Conservation (phyloP, 2,888 invertebrate genomes). For the Calameuta filiformis region DNA sequence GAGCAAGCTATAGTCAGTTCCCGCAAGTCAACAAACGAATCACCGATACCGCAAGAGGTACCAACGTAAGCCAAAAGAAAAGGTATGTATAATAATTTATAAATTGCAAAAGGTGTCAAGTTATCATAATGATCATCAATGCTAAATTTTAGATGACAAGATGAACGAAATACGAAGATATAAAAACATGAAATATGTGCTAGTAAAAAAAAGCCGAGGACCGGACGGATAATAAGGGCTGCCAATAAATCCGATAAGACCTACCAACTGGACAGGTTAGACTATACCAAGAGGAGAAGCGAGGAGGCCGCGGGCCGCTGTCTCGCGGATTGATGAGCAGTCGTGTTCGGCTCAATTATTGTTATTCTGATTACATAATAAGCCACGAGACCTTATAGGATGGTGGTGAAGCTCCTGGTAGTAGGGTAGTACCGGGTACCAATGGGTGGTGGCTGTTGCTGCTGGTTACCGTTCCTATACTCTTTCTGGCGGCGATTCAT, state of each 20-base stretch:
- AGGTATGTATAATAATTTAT: neutral
- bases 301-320: conserved; percentile 47
- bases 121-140: neutral
- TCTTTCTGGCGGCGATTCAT: neutral
- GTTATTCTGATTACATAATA: conserved; percentile 60
- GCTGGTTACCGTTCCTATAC: neutral
- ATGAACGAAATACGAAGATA: conserved; percentile 6
- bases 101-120: neutral
- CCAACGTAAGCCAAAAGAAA: neutral
- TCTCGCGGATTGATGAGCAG: conserved; percentile 58
- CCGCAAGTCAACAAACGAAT: neutral
- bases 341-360: conserved; percentile 58
- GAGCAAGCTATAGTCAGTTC: neutral
- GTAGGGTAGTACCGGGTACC: neutral
- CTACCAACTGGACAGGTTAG: neutral
- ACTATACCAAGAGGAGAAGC: neutral
- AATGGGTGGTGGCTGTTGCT: neutral
- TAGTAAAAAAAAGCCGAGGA: conserved; percentile 8
- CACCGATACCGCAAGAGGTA: neutral
- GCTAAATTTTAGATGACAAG: neutral
- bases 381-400: neutral
- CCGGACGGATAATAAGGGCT: neutral
- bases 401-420: neutral
- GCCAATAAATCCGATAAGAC: neutral
- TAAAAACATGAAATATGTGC: neutral